Percentiles rank a stretch among this genome's conserved stretches.
Conservation (phyloP, 2,797 vertebrate genomes). For the Odontamblyopus lacepedii region DNA sequence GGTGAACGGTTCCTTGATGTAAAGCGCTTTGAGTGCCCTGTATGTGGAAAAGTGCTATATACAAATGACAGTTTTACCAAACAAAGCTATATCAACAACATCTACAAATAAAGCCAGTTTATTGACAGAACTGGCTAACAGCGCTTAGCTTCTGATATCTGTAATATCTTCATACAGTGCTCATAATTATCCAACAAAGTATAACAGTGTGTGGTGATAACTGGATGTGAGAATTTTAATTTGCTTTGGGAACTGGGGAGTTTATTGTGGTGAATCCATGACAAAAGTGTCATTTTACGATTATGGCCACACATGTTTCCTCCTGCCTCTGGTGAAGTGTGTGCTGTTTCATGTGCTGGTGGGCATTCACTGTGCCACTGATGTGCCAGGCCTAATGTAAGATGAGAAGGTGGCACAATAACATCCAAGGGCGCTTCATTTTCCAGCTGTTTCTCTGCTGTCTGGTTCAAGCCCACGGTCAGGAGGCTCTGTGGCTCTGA, state of each 20-base stretch:
- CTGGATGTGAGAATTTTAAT: neutral
- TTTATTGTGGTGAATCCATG: neutral
- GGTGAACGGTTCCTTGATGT: too few relatives aligned
- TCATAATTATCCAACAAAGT: neutral
- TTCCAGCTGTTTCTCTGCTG: constrained; percentile 57
- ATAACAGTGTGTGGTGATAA: neutral
- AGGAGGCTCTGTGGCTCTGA: constrained; percentile 37
- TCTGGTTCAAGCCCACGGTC: constrained; percentile 30
- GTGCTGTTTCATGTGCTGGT: constrained; percentile 50
- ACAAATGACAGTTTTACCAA: too few relatives aligned
- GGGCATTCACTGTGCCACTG: constrained; percentile 54
- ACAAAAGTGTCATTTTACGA: neutral
- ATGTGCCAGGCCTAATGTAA: constrained; percentile 63
- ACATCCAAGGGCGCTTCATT: constrained; percentile 61
- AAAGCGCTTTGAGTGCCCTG: too few relatives aligned
- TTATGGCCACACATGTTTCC: constrained; percentile 9
- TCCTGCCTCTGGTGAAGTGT: constrained; percentile 22
- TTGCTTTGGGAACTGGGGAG: neutral
- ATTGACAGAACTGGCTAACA: too few relatives aligned
- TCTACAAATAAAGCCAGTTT: too few relatives aligned
- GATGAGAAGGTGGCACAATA: constrained; percentile 65
- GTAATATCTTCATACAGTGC: too few relatives aligned
- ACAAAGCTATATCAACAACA: too few relatives aligned
- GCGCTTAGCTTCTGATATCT: too few relatives aligned
- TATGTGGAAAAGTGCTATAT: too few relatives aligned